Conservation (phyloP, 2,888 invertebrate genomes). For the Acanthosepion lycidas region DNA sequence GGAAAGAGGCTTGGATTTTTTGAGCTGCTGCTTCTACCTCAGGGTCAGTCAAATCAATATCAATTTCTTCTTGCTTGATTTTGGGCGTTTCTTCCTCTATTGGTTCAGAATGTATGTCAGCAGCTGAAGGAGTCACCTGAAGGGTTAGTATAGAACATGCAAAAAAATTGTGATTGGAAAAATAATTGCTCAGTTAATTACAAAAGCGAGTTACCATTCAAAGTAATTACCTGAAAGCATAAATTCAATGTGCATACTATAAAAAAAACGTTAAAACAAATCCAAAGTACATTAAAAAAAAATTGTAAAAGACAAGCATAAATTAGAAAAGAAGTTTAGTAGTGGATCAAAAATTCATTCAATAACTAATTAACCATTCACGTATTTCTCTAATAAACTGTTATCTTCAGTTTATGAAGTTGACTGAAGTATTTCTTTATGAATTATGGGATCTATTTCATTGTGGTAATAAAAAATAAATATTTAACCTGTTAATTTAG, state of each 20-base stretch:
- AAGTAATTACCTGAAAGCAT: neutral
- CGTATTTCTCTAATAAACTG: neutral
- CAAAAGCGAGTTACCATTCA: neutral
- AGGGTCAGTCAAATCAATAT: slow-evolving; percentile 64
- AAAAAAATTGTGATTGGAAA: neutral
- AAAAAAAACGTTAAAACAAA: neutral
- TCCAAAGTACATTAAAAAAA: neutral
- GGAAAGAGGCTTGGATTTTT: slow-evolving; percentile 68
- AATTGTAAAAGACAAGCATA: neutral
- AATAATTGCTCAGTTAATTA: neutral
- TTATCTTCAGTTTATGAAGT: neutral
- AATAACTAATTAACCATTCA: neutral
- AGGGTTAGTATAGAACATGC: slow-evolving; percentile 45
- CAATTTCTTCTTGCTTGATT: slow-evolving; percentile 54
- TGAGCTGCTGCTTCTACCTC: slow-evolving; percentile 67
- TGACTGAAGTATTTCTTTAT: neutral
- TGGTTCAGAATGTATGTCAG: slow-evolving; percentile 23
- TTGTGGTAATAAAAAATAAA: neutral
- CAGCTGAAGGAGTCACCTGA: neutral
- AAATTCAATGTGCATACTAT: neutral
- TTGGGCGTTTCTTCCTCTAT: neutral
- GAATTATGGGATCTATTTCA: neutral
- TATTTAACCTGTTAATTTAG: neutral
- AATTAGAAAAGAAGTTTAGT: neutral
- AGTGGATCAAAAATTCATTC: neutral